These are phyloP conservation scores for Dryadula phaetusa DNA, from an alignment of 2,888 invertebrate genomes.

Conservation along the genomic window DNA sequence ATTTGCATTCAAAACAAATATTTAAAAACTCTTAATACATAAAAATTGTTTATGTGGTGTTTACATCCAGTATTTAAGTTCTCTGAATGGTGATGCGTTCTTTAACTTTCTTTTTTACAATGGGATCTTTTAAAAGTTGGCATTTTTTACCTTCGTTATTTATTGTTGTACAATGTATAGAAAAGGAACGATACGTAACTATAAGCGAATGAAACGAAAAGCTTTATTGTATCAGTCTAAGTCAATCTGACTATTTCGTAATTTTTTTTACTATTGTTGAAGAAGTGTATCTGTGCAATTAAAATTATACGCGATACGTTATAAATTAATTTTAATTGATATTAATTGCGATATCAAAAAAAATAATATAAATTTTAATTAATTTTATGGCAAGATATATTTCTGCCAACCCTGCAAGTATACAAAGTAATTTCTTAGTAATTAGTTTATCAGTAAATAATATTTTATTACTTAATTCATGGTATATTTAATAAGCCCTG, in stretches of 20 bases:
- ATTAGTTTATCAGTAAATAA: background rate
- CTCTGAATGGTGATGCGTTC: background rate
- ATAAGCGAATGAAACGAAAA: background rate
- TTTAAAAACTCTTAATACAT: constrained; percentile 10
- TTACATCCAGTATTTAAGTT: background rate
- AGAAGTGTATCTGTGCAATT: background rate
- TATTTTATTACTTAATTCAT: background rate
- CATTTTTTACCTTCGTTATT: background rate
- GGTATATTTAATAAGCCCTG: no score
- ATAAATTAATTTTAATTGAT: no score
- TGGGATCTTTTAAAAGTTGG: background rate
- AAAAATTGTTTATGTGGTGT: background rate
- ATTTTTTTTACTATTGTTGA: background rate
- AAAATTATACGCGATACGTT: no score
- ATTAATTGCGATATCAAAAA: no score
- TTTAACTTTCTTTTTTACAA: background rate
- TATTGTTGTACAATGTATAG: background rate
- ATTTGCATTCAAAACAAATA: background rate
- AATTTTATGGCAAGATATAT: background rate
- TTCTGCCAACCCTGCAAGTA: background rate
- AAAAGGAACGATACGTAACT: constrained; percentile 6
- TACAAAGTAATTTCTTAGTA: background rate
- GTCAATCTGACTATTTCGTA: background rate
- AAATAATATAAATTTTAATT: no score
- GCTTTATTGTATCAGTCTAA: background rate